Conservation (phyloP, 2,888 invertebrate species). For the Xylocampa areola region DNA sequence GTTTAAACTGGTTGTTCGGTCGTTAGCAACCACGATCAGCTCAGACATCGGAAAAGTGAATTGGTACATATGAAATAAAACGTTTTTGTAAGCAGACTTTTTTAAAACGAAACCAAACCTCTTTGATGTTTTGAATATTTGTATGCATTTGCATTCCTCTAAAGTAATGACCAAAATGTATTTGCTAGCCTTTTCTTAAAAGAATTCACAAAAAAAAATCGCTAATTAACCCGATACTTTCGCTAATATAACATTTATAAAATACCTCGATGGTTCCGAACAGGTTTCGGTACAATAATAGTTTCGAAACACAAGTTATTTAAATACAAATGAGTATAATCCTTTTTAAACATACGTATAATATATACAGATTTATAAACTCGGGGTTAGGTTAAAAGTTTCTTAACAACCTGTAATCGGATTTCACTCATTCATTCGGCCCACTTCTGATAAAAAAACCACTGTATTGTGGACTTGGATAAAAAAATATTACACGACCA, state of each 20-base stretch:
- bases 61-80: background rate
- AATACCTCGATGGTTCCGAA: conserved; percentile 24
- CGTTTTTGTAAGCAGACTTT: too few species aligned
- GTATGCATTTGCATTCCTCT: too few species aligned
- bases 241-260: conserved; percentile 13
- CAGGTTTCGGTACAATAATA: conserved; percentile 28
- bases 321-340: conserved; percentile 43
- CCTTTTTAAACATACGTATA: conserved; percentile 20
- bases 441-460: conserved; percentile 44
- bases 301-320: conserved; percentile 30
- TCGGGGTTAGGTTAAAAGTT: conserved; percentile 41
- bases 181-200: too few species aligned
- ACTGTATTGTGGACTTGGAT: conserved; percentile 55
- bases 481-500: conserved; percentile 30
- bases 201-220: too few species aligned
- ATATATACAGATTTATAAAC: conserved; percentile 7
- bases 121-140: too few species aligned
- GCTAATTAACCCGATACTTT: conserved; percentile 19
- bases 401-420: conserved; percentile 68
- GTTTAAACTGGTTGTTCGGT: conserved; percentile 9
- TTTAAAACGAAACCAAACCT: too few species aligned
- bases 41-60: background rate
- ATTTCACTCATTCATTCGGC: conserved; percentile 66
- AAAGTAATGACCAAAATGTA: too few species aligned
- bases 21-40: background rate